A percentile compares a stretch with the other conserved stretches of the same genome.
Conservation (phyloP, 1,140 invertebrate genomes). For the Drosophila sulfurigaster region DNA sequence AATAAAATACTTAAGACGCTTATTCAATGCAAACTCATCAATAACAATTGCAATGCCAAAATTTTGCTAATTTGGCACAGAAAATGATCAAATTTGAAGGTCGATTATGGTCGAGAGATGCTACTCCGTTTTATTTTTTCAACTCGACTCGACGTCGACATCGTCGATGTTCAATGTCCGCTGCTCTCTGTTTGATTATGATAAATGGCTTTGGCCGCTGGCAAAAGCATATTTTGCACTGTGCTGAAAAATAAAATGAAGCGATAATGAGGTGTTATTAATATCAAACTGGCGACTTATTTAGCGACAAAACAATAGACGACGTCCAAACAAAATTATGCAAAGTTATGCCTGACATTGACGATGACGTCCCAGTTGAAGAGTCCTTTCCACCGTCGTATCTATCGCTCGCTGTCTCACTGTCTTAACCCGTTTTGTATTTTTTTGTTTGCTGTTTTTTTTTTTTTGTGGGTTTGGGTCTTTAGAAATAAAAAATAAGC, state of each 20-base stretch:
- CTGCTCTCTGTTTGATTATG: slow-evolving; percentile 59
- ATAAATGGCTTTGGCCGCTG: slow-evolving; percentile 62
- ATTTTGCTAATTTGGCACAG: slow-evolving; percentile 26
- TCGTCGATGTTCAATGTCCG: not conserved
- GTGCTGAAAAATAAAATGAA: slow-evolving; percentile 67
- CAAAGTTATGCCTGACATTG: slow-evolving; percentile 50
- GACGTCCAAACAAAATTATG: slow-evolving; percentile 52
- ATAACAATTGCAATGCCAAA: slow-evolving; percentile 47
- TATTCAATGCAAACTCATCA: slow-evolving; percentile 31
- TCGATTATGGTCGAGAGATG: slow-evolving; percentile 3
- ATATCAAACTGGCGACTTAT: slow-evolving; percentile 80
- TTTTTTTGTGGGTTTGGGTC: slow-evolving; percentile 15
- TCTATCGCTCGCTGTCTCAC: not conserved
- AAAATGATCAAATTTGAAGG: slow-evolving; percentile 35
- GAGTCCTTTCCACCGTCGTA: not conserved
- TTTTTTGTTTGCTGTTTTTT: not conserved
- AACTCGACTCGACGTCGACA: not conserved
- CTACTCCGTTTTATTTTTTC: not conserved
- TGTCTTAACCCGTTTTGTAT: slow-evolving; percentile 32
- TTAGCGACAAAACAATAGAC: slow-evolving; percentile 64
- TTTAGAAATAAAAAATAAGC: slow-evolving; percentile 62
- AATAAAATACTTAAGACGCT: slow-evolving; percentile 12
- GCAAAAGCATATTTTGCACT: slow-evolving; percentile 64
- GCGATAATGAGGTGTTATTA: slow-evolving; percentile 81
- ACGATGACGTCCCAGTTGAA: slow-evolving; percentile 5